These are phyloP conservation scores for Ceratosolen solmsi DNA, from an alignment of 1,140 invertebrate species.

Conservation along the genomic window DNA sequence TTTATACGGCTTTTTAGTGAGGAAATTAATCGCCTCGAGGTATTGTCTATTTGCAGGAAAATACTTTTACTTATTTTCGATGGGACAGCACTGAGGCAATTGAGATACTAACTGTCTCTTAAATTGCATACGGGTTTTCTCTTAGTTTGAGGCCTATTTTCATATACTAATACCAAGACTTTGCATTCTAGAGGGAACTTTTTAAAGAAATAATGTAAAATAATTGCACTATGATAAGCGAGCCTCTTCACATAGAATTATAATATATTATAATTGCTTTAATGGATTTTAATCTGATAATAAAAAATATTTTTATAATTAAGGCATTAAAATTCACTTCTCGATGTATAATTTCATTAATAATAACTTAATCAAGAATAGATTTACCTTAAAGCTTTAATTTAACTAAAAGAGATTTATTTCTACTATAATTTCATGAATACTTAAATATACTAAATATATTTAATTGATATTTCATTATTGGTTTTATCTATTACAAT, in stretches of 20 bases:
- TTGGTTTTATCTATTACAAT: too few species aligned
- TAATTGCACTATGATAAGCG: not conserved
- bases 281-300: not conserved
- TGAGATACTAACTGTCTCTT: constrained; percentile 45
- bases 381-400: too few species aligned
- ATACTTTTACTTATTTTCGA: constrained; percentile 16
- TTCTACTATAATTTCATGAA: too few species aligned
- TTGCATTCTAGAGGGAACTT: not conserved
- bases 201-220: not conserved
- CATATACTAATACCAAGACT: not conserved
- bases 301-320: too few species aligned
- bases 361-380: too few species aligned
- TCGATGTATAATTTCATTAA: too few species aligned
- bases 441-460: too few species aligned
- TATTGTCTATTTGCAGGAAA: constrained; percentile 49
- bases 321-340: too few species aligned
- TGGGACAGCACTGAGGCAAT: not conserved
- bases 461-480: too few species aligned
- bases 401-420: too few species aligned
- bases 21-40: constrained; percentile 57
- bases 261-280: not conserved
- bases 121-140: constrained; percentile 37
- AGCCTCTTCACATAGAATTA: not conserved
- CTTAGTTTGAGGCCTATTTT: not conserved
- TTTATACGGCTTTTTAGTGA: constrained; percentile 48